phyloP scores from a whole-genome alignment of 2,797 vertebrate genomes.

The Myiotriccus ornatus region DNA sequence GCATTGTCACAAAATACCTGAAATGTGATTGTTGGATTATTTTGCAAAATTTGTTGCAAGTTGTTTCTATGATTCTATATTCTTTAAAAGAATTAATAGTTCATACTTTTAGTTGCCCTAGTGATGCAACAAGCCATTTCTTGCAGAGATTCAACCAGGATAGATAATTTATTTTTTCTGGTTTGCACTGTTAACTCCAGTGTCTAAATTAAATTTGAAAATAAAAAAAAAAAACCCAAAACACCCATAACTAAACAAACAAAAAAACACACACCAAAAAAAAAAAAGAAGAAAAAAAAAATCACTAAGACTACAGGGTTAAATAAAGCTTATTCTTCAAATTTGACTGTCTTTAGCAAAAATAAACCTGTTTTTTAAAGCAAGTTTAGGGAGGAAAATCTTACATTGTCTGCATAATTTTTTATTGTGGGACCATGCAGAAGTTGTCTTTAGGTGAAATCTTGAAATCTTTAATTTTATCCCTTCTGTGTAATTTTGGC shows the following conservation, averaged over 20 bases:
- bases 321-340: not conserved
- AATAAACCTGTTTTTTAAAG: not conserved
- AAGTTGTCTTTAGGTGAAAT: not conserved
- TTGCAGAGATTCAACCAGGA: not conserved
- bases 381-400: not conserved
- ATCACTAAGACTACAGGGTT: not conserved
- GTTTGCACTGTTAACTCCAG: not conserved
- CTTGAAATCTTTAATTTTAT: not conserved
- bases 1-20: not conserved
- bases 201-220: not conserved
- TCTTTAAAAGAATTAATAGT: not conserved
- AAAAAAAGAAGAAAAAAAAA: no score
- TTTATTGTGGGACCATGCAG: not conserved
- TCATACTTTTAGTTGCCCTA: not conserved
- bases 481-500: not conserved
- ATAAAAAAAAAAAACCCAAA: no score
- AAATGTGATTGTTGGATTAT: not conserved
- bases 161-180: not conserved
- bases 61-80: not conserved
- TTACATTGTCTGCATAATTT: not conserved
- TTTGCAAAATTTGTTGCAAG: not conserved
- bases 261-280: no score
- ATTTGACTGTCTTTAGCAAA: not conserved
- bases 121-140: not conserved
- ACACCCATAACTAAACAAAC: no score